Evolutionary conservation across 2,797 vertebrate genomes (phyloP).

Genomic region (Botia almorhae): DNA sequence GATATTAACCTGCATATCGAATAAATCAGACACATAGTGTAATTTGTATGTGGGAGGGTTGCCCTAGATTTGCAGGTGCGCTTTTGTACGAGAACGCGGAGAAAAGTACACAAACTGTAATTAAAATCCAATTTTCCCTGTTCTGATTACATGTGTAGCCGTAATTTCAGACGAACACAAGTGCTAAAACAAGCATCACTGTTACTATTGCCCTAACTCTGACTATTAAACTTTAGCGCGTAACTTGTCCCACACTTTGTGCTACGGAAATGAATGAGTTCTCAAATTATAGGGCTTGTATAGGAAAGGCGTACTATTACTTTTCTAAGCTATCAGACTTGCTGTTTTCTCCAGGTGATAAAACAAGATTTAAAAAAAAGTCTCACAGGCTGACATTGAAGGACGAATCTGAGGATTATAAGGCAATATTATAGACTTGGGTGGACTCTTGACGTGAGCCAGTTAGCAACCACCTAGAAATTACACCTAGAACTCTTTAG

Average conservation of each 20-base stretch:
- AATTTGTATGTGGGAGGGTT: constrained; percentile 47
- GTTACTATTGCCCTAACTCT: neutral
- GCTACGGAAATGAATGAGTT: neutral
- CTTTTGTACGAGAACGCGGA: constrained; percentile 40
- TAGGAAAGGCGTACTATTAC: neutral
- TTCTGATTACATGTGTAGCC: constrained; percentile 40
- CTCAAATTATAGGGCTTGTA: neutral
- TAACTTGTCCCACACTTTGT: neutral
- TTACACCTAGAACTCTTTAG: no score
- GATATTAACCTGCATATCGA: constrained; percentile 33
- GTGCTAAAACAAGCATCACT: neutral
- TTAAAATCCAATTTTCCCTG: constrained; percentile 51
- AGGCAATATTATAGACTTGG: no score
- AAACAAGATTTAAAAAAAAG: neutral
- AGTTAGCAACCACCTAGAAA: neutral
- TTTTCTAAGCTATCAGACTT: neutral
- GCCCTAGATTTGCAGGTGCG: constrained; percentile 61
- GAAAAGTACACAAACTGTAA: constrained; percentile 47
- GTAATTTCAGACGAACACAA: neutral
- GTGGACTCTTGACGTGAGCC: neutral
- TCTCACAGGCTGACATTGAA: neutral
- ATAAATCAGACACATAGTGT: constrained; percentile 44
- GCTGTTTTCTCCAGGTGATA: neutral
- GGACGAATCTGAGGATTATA: neutral
- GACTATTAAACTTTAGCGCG: neutral